These are phyloP conservation scores for Chaitophorus viminalis DNA, from an alignment of 2,888 invertebrate species.

Conservation along the genomic window DNA sequence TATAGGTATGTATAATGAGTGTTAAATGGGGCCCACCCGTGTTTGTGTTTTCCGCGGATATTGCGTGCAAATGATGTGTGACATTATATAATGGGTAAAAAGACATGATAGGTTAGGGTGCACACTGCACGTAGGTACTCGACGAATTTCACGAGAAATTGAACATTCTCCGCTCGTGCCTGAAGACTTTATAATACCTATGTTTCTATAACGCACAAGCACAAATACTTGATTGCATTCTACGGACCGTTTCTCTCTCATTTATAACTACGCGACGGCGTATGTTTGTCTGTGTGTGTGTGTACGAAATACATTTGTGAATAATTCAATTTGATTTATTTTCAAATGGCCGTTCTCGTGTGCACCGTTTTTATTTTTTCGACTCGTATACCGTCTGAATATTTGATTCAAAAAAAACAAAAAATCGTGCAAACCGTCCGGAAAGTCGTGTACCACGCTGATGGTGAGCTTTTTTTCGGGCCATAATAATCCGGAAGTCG, in stretches of 20 bases:
- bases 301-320: constrained; percentile 30
- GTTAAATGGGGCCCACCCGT: neutral
- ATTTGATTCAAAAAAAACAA: constrained; percentile 18
- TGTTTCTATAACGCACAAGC: neutral
- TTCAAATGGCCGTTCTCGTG: neutral
- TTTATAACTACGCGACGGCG: neutral
- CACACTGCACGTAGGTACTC: too few relatives aligned
- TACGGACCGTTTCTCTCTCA: neutral
- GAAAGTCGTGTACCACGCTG: neutral
- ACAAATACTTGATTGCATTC: constrained; percentile 30
- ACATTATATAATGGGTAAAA: too few relatives aligned
- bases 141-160: neutral
- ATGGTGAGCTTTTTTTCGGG: neutral
- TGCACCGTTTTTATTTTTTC: neutral
- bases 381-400: constrained; percentile 18
- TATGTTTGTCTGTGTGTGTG: neutral
- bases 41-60: neutral
- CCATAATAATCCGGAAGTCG: neutral
- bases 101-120: too few relatives aligned
- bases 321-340: constrained; percentile 51
- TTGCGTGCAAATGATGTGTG: neutral
- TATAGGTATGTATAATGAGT: too few relatives aligned
- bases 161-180: neutral
- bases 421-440: neutral
- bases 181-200: constrained; percentile 9